These are phyloP conservation scores for Paramisgurnus dabryanus DNA, from an alignment of 2,113 vertebrate species.

Conservation along the genomic window DNA sequence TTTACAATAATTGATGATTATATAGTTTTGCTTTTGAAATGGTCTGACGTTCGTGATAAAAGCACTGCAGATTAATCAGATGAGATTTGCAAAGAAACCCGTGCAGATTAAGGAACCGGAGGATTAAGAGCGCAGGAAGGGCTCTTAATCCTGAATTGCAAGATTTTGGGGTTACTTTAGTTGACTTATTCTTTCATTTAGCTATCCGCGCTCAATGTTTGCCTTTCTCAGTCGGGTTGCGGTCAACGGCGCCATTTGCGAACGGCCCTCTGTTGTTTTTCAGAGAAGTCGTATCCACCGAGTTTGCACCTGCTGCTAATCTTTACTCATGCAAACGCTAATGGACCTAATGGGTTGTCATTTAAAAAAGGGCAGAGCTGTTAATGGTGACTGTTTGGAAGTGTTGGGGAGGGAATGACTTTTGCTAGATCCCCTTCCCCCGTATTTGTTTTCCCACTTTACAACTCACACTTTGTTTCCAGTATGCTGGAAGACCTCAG, in stretches of 20 bases:
- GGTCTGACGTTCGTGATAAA: constrained; percentile 40
- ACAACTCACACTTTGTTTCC: constrained; percentile 44
- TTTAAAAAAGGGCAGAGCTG: constrained; percentile 61
- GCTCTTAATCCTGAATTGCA: neutral
- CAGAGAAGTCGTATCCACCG: constrained; percentile 45
- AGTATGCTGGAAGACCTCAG: constrained; percentile 40
- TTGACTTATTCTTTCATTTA: neutral
- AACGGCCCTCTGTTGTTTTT: constrained; percentile 29
- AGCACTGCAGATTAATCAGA: constrained; percentile 37
- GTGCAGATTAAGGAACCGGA: constrained; percentile 59
- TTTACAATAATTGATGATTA: neutral
- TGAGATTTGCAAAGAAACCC: constrained; percentile 63
- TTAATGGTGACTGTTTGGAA: constrained; percentile 60
- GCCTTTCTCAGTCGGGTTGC: neutral
- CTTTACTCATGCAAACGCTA: constrained; percentile 65
- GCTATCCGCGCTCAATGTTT: neutral
- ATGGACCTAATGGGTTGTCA: constrained; percentile 68
- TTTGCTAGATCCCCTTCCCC: constrained; percentile 36
- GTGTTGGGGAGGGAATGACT: constrained; percentile 62
- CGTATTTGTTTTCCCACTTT: constrained; percentile 16
- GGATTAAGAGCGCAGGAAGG: constrained; percentile 43
- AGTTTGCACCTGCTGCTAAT: constrained; percentile 66
- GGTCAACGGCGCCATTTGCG: constrained; percentile 1
- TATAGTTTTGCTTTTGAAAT: constrained; percentile 31
- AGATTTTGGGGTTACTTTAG: neutral